Evolutionary conservation across 1,140 invertebrate species (phyloP).

Genomic region (Bombus turneri): DNA sequence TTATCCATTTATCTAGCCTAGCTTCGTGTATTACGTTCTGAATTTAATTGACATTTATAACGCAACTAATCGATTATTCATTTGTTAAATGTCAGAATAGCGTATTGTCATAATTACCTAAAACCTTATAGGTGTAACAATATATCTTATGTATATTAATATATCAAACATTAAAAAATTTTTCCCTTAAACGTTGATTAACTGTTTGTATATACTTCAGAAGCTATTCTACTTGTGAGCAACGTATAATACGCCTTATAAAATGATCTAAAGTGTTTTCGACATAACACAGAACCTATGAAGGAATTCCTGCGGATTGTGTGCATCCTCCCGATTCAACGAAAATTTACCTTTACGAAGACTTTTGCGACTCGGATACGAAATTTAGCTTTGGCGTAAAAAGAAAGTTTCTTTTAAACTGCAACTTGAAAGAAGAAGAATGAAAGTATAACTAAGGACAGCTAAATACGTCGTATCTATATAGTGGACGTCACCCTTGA

Average conservation of each 20-base stretch:
- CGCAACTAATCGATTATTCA: background rate
- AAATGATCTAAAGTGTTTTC: background rate
- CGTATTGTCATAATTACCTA: background rate
- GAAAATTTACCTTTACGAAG: too few species aligned
- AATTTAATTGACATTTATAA: background rate
- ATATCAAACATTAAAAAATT: background rate
- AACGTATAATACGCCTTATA: background rate
- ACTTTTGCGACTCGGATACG: too few species aligned
- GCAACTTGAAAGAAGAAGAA: slow-evolving; percentile 50
- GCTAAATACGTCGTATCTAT: slow-evolving; percentile 63
- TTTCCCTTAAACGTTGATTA: background rate
- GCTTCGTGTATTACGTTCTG: background rate
- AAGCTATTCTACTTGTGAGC: background rate
- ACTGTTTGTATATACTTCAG: background rate
- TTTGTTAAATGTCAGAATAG: background rate
- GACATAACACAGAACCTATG: background rate
- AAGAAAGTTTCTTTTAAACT: slow-evolving; percentile 38
- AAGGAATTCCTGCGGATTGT: background rate
- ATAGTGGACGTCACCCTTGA: slow-evolving; percentile 68
- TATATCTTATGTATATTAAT: background rate
- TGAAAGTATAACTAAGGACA: slow-evolving; percentile 51
- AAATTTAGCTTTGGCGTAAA: background rate
- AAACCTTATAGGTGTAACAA: background rate
- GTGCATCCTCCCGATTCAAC: background rate
- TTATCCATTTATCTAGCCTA: slow-evolving; percentile 16